Conservation (phyloP, 1,140 invertebrate genomes). For the Coptotermes formosanus region DNA sequence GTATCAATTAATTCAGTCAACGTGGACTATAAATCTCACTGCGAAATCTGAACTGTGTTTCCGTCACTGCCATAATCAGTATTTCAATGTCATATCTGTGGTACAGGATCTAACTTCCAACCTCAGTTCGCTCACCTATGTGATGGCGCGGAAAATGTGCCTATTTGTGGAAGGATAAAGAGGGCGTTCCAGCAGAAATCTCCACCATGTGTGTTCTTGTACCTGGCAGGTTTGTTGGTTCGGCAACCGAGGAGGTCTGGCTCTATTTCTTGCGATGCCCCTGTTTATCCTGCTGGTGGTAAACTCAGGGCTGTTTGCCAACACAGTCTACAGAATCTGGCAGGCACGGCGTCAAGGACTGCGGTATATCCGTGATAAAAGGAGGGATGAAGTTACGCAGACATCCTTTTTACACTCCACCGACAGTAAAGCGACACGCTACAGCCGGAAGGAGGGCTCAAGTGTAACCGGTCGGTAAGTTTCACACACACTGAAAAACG, state of each 20-base stretch:
- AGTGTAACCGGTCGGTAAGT: neutral
- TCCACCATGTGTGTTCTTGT: neutral
- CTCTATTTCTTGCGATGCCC: slow-evolving; percentile 49
- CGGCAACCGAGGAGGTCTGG: slow-evolving; percentile 41
- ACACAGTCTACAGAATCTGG: slow-evolving; percentile 43
- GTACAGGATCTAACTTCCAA: too few relatives aligned
- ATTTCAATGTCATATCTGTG: too few relatives aligned
- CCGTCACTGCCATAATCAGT: too few relatives aligned
- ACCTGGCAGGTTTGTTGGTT: slow-evolving; percentile 44
- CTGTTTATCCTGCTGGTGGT: slow-evolving; percentile 44
- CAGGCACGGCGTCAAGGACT: slow-evolving; percentile 37
- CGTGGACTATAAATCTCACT: too few relatives aligned
- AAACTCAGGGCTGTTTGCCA: slow-evolving; percentile 47
- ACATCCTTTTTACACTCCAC: neutral
- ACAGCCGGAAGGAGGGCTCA: neutral
- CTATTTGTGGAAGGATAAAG: too few relatives aligned
- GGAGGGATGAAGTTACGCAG: slow-evolving; percentile 34
- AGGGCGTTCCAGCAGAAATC: too few relatives aligned
- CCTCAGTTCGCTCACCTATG: too few relatives aligned
- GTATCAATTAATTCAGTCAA: too few relatives aligned
- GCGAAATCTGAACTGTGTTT: too few relatives aligned
- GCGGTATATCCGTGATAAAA: slow-evolving; percentile 32
- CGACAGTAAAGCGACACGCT: neutral
- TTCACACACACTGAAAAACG: too few relatives aligned
- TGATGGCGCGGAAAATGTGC: too few relatives aligned